Evolutionary conservation across 2,113 vertebrate species (phyloP).

Genomic region (Corvus cornix): DNA sequence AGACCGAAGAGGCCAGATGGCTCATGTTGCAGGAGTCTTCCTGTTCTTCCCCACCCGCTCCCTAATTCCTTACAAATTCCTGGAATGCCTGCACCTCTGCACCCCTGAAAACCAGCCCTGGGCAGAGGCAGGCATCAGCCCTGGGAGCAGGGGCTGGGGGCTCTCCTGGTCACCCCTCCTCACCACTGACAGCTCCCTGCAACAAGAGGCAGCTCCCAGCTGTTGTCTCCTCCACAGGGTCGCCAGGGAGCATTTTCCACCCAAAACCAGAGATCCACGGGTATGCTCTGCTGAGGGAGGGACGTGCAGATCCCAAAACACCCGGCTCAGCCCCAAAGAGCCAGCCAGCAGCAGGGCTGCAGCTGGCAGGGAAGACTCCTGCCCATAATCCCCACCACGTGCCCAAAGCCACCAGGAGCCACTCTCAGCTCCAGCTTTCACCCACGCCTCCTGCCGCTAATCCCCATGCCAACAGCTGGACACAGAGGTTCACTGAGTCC

Average conservation of each 20-base stretch:
- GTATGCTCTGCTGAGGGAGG: background rate
- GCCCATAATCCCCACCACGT: slow-evolving; percentile 26
- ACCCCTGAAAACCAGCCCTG: slow-evolving; percentile 64
- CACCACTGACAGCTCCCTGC: background rate
- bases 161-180: background rate
- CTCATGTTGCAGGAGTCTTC: slow-evolving; percentile 74
- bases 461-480: background rate
- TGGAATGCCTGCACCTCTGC: slow-evolving; percentile 71
- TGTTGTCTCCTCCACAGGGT: rapidly evolving
- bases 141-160: background rate
- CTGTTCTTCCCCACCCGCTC: slow-evolving; percentile 30
- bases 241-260: rapidly evolving
- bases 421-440: background rate
- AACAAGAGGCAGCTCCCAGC: rapidly evolving
- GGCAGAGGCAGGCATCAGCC: slow-evolving; percentile 13
- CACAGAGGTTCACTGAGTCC: rapidly evolving
- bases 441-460: background rate
- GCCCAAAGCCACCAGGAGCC: background rate
- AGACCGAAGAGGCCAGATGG: slow-evolving; percentile 72
- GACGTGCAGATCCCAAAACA: background rate
- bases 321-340: background rate
- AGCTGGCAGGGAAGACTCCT: background rate
- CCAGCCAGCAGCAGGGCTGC: background rate
- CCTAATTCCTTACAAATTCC: slow-evolving; percentile 75
- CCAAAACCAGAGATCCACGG: rapidly evolving